Evolutionary conservation across 2,797 vertebrate species (phyloP).

Genomic region (Rhinogobio ventralis): DNA sequence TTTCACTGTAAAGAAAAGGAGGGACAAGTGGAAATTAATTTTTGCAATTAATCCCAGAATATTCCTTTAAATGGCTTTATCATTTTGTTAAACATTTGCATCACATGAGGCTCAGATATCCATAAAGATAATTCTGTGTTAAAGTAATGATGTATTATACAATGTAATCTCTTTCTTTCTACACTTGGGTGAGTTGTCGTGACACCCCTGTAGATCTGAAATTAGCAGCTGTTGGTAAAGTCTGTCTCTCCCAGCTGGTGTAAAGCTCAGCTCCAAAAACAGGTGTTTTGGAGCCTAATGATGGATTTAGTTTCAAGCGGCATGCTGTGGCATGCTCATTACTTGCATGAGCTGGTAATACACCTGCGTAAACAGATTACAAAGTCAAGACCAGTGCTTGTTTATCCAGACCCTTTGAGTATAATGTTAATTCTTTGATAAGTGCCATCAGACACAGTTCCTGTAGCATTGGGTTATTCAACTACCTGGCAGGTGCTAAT

Average conservation of each 20-base stretch:
- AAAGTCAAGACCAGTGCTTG: conserved; percentile 30
- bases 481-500: background rate
- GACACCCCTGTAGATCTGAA: conserved; percentile 19
- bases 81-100: background rate
- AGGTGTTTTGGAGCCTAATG: conserved; percentile 61
- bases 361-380: conserved; percentile 57
- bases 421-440: background rate
- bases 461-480: background rate
- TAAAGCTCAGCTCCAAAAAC: conserved; percentile 50
- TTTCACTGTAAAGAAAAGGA: background rate
- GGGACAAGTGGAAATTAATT: background rate
- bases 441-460: background rate
- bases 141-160: background rate
- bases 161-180: conserved; percentile 10
- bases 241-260: conserved; percentile 48
- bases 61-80: conserved; percentile 9
- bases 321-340: conserved; percentile 42
- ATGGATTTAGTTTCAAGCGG: conserved; percentile 52
- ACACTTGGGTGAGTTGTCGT: conserved; percentile 16
- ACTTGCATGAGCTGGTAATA: conserved; percentile 20
- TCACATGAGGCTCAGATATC: background rate
- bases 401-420: conserved; percentile 18
- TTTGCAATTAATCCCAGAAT: background rate
- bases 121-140: background rate
- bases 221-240: conserved; percentile 46